Conservation (phyloP, 2,797 vertebrate species). For the Schizothorax lantsangensis region DNA sequence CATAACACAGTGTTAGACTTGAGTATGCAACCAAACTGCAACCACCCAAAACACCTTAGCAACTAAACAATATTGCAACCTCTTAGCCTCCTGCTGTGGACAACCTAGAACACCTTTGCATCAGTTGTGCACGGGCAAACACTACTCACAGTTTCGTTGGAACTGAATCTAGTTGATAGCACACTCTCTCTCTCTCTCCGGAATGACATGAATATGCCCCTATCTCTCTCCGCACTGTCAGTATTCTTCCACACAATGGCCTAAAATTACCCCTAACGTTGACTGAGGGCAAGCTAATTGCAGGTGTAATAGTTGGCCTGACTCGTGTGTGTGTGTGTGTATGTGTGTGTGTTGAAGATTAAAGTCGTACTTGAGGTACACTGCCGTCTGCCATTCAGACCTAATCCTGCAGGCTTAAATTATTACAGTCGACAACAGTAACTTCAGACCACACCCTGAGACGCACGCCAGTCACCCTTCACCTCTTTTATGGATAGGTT, state of each 20-base stretch:
- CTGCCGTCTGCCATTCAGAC: conserved; percentile 52
- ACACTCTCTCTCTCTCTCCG: conserved; percentile 15
- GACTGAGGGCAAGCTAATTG: conserved; percentile 69
- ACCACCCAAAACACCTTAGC: background rate
- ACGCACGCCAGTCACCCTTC: conserved; percentile 51
- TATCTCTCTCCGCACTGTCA: conserved; percentile 45
- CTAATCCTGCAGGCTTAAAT: conserved; percentile 62
- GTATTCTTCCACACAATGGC: conserved; percentile 54
- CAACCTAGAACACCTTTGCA: background rate
- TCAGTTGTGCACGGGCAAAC: conserved; percentile 36
- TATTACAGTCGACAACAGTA: conserved; percentile 48
- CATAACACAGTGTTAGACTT: background rate
- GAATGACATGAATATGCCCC: conserved; percentile 54
- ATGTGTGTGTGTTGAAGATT: conserved; percentile 55
- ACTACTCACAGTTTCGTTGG: conserved; percentile 41
- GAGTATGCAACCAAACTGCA: background rate
- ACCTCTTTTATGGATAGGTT: conserved; percentile 47
- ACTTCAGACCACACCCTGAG: conserved; percentile 52
- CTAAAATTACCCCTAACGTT: conserved; percentile 54
- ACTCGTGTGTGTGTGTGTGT: conserved; percentile 60
- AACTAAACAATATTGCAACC: background rate
- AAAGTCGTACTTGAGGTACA: conserved; percentile 55
- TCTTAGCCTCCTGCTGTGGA: background rate
- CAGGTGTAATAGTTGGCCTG: conserved; percentile 73
- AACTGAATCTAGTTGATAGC: conserved; percentile 35